phyloP scores from a whole-genome alignment of 92 coral and sea anemone species.

The Diadumene lineata region DNA sequence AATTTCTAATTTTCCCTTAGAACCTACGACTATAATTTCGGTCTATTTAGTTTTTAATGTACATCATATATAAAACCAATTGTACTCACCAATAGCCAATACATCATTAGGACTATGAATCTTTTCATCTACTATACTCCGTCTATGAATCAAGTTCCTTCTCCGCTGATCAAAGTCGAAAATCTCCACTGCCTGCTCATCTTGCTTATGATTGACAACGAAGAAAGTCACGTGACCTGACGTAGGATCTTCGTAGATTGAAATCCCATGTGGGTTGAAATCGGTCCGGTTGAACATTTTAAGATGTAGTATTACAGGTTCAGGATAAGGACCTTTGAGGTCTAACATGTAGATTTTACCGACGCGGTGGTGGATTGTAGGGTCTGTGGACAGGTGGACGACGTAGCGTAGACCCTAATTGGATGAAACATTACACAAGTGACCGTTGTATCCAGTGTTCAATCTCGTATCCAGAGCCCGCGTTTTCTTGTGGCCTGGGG shows the following conservation, averaged over 20 bases:
- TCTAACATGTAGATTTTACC: conserved; percentile 63
- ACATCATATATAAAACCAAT: too few species aligned
- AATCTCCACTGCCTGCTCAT: conserved; percentile 75
- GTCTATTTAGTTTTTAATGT: too few species aligned
- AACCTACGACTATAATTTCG: too few species aligned
- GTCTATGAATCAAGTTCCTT: conserved; percentile 53
- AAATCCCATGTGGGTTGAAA: conserved; percentile 87
- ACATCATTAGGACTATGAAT: conserved; percentile 80
- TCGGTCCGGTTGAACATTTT: conserved; percentile 66
- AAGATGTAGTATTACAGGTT: conserved; percentile 56
- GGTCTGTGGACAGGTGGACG: conserved; percentile 42
- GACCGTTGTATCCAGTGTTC: too few species aligned
- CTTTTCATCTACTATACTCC: conserved; percentile 66
- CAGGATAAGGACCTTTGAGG: conserved; percentile 56
- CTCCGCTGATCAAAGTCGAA: conserved; percentile 73
- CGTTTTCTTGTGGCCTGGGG: too few species aligned
- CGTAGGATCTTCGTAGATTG: conserved; percentile 64
- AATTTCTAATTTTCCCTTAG: too few species aligned
- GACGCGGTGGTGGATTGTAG: conserved; percentile 55
- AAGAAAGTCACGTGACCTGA: conserved; percentile 63
- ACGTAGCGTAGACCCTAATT: conserved; percentile 62
- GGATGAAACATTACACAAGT: too few species aligned
- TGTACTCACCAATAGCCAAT: conserved; percentile 73
- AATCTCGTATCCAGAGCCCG: too few species aligned
- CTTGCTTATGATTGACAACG: conserved; percentile 74